Evolutionary conservation across 2,797 vertebrate genomes (phyloP).

Genomic region (Tauraco hartlaubi): DNA sequence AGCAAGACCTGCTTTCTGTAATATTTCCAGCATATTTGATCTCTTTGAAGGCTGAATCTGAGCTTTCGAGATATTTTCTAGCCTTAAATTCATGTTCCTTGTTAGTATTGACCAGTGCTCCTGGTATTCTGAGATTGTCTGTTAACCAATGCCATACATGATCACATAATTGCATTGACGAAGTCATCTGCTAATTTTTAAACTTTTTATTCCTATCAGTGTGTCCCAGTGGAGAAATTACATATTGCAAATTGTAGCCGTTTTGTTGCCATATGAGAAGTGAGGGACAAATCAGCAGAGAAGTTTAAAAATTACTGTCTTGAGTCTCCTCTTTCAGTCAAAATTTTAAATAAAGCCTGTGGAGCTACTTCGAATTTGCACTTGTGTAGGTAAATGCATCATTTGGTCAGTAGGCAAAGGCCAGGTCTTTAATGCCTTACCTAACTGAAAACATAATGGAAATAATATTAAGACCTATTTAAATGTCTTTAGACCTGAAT

Average conservation of each 20-base stretch:
- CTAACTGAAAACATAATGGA: background rate
- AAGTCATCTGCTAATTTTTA: slow-evolving; percentile 38
- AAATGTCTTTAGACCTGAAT: background rate
- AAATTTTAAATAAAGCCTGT: background rate
- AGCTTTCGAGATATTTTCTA: background rate
- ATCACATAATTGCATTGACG: background rate
- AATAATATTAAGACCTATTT: background rate
- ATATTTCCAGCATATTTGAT: background rate
- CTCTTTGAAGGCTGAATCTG: background rate
- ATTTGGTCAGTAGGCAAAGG: background rate
- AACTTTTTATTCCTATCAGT: background rate
- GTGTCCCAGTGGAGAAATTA: background rate
- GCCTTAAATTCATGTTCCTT: background rate
- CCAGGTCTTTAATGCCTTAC: background rate
- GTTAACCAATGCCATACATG: background rate
- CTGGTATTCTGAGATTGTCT: background rate
- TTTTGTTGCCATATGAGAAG: slow-evolving; percentile 18
- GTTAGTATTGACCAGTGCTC: background rate
- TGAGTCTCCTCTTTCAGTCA: background rate
- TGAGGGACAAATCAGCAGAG: background rate
- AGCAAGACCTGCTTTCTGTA: slow-evolving; percentile 20
- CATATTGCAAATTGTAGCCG: background rate
- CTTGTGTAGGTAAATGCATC: background rate
- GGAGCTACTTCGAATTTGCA: background rate
- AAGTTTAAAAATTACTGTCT: background rate